Evolutionary conservation across 2,797 vertebrate species (phyloP), one percentile per base, ranked within the genome.

Genomic region (Neoniphon sammara): DNA sequence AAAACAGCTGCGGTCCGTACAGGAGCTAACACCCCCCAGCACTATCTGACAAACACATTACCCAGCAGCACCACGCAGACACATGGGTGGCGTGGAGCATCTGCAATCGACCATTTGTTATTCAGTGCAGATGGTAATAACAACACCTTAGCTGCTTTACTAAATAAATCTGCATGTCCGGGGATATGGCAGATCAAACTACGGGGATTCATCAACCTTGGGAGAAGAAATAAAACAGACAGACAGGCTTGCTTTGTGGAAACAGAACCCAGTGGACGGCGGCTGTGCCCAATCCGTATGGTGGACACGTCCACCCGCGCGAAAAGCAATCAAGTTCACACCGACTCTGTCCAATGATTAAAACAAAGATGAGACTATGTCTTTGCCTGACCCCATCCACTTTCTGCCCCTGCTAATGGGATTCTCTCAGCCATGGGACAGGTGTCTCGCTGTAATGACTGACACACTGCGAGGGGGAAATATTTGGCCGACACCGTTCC

Each of bases 311-410:
- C 52, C 70, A 74, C 39, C 69, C 55, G 63, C 20, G 63, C 36
- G 53, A 65, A 84, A 83, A 83, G 83, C 83, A 87, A 86, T 86
- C 82, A 72, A 72, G 25, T 73, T 44, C 61, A 75, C 61, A 59
- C 77, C 66, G 63, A 50, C 64, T 42, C 72, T 5, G 50, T 70
- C 62, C 56, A 21, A 75, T 82, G 87, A 89, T 86, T 87, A 87
- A 90, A 88, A 84, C 67, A 87, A 84, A 84, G 78, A 88, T 78
- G 82, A 81, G 78, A 34, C 81, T 25, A 23, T 68, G 78, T 76
- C 76, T 84, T 74, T 66, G 77, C 44, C 78, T 36, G 60, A 80
- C 76, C 70, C 74, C 44, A 36, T 63, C 73, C 64, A 57, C 69
- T 75, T 60, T 68, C 34, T 75, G 52, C 56, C 59, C 56, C 67